Percentiles rank a stretch among this genome's conserved stretches.
phyloP scores from a whole-genome alignment of 1,140 invertebrate species.

The Tetranychus urticae region DNA sequence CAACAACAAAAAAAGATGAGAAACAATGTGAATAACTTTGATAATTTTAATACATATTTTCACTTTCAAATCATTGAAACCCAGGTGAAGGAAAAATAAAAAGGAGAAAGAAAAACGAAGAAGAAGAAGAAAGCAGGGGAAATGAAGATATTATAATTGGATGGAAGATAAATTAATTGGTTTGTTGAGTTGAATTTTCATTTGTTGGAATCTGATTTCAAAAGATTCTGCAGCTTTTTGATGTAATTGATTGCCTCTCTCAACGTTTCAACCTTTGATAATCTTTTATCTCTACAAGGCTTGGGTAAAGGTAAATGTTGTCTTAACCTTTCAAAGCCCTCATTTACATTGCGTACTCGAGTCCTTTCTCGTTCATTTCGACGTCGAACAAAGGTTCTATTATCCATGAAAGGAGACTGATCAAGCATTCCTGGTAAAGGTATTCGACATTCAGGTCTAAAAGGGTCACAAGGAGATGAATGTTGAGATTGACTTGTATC shows the following conservation, averaged over 20 bases:
- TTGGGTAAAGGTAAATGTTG: constrained; percentile 32
- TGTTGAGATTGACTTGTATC: neutral
- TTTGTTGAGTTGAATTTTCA: no score
- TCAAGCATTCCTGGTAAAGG: constrained; percentile 16
- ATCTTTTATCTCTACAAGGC: constrained; percentile 18
- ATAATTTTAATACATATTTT: no score
- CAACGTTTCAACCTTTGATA: constrained; percentile 26
- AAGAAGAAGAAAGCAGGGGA: no score
- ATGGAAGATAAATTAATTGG: no score
- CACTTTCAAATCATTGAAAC: no score
- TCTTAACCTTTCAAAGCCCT: constrained; percentile 52
- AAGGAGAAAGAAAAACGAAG: no score
- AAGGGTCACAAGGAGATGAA: constrained; percentile 13
- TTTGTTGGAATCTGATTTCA: constrained; percentile 9
- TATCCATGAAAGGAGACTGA: neutral
- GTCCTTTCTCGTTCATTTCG: constrained; percentile 23
- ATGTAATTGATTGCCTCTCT: constrained; percentile 25
- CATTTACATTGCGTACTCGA: constrained; percentile 51
- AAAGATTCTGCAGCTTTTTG: constrained; percentile 19
- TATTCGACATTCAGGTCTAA: constrained; percentile 19
- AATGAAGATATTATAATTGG: no score
- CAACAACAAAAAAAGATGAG: no score
- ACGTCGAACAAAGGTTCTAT: constrained; percentile 15
- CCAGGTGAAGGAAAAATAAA: no score
- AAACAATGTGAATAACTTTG: no score